A percentile compares a stretch with the other conserved stretches of the same genome.
Conservation (phyloP, 92 coral and sea anemone species). For the Epizoanthus stellaris region DNA sequence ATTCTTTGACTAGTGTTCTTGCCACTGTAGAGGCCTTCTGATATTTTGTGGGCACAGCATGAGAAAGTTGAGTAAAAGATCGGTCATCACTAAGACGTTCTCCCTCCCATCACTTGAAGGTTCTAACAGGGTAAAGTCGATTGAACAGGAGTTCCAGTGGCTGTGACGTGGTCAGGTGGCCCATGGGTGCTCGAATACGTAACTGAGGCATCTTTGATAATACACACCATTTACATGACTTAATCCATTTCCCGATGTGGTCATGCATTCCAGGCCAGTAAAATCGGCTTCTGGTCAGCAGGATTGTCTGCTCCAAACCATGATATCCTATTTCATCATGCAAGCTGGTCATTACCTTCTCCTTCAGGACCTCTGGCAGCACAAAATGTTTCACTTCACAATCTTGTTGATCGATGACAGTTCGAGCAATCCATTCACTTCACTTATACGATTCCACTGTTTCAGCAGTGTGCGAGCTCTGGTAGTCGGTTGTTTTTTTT, state of each 20-base stretch:
- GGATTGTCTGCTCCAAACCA: constrained; percentile 62
- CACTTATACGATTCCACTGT: constrained; percentile 54
- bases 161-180: constrained; percentile 51
- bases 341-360: constrained; percentile 54
- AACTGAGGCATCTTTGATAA: constrained; percentile 62
- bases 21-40: constrained; percentile 66
- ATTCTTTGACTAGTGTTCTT: constrained; percentile 57
- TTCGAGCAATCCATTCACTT: constrained; percentile 51
- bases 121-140: constrained; percentile 65
- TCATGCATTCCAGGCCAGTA: constrained; percentile 69
- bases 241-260: constrained; percentile 58
- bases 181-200: constrained; percentile 56
- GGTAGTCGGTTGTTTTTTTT: too few relatives aligned
- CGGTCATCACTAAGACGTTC: constrained; percentile 74
- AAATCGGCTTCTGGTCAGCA: constrained; percentile 51
- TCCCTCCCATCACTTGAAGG: constrained; percentile 67
- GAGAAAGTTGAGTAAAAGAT: constrained; percentile 67
- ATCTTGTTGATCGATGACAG: constrained; percentile 48
- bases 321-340: constrained; percentile 70
- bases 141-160: constrained; percentile 64
- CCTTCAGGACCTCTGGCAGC: constrained; percentile 58
- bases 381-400: constrained; percentile 53
- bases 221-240: constrained; percentile 53
- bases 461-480: too few relatives aligned
- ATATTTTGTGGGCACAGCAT: constrained; percentile 67